Conservation (phyloP, 1,140 invertebrate species). For the Asbolus verrucosus region DNA sequence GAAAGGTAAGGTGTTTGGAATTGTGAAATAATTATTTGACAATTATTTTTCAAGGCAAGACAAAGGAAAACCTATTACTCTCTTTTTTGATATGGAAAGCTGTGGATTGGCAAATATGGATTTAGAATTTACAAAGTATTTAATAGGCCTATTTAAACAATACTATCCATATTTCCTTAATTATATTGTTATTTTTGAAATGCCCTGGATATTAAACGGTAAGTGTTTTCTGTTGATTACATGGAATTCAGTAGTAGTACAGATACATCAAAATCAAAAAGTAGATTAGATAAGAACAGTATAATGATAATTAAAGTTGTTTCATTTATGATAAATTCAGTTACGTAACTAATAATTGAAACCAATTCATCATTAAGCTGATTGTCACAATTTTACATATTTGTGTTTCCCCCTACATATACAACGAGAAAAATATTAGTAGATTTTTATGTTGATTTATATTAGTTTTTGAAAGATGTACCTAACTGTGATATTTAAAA, state of each 20-base stretch:
- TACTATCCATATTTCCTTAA: slow-evolving; percentile 94
- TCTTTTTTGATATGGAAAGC: slow-evolving; percentile 92
- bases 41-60: slow-evolving; percentile 69
- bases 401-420: too few species aligned
- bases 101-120: slow-evolving; percentile 90
- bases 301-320: too few species aligned
- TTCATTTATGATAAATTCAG: too few species aligned
- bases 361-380: too few species aligned
- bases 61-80: slow-evolving; percentile 81
- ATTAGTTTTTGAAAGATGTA: too few species aligned
- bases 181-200: slow-evolving; percentile 92
- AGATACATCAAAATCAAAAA: too few species aligned
- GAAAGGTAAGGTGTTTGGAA: slow-evolving; percentile 80
- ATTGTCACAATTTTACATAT: too few species aligned
- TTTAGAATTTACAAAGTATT: slow-evolving; percentile 86
- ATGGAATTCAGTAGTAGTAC: slow-evolving; percentile 17
- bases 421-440: too few species aligned
- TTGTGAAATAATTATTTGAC: slow-evolving; percentile 2
- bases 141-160: slow-evolving; percentile 88
- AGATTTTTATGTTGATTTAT: too few species aligned
- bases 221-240: slow-evolving; percentile 58
- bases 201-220: slow-evolving; percentile 95
- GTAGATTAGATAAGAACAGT: too few species aligned
- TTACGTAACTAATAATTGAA: too few species aligned
- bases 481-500: too few species aligned